Evolutionary conservation across 2,797 vertebrate species (phyloP), one percentile per base, ranked within the genome.

Genomic region (Adrianichthys oophorus): DNA sequence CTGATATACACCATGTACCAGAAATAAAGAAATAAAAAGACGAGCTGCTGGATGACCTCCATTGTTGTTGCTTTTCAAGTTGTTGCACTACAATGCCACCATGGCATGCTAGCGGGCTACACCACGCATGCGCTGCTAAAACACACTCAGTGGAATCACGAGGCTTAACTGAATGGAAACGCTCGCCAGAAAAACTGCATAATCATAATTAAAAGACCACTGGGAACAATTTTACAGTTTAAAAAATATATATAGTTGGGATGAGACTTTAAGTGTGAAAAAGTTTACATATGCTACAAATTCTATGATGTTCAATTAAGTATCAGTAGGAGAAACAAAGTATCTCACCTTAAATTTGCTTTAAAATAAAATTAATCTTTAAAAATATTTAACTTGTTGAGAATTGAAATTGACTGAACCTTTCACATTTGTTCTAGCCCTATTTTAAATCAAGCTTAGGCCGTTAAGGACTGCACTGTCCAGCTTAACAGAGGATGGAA

Each of bases 401-500:
- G 41, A 12, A 32, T 52, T 60, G 74, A 70, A 43, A 73, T 72
- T 65, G 12, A 57, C 59, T 59, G 58, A 67, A 65, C 47, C 16
- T 19, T 52, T 74, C 32, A 57, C 53, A 72, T 67, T 42, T 76
- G 59, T 32, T 59, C n/a, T 18, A n/a, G 42, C 5, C 7, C 54
- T 66, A 69, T 74, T 77, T 80, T 71, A 61, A 65, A 81, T 50
- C 7, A 14, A 48, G 59, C 59, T 16, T 42, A 41, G 72, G 60
- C 62, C 69, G 50, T 74, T 72, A 70, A 64, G 52, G 67, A 62
- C 47, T 51, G 46, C 68, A 59, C 60, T 45, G 79, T 75, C 68
- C 69, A 66, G 71, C 74, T 80, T 72, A 76, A 69, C 69, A 59
- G 76, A 72, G 77, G 69, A 82, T 62, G 75, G 72, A 86, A 67